A percentile compares a stretch with the other conserved stretches of the same genome.
phyloP scores from a whole-genome alignment of 2,888 invertebrate species.

The Ennomos quercinarius region DNA sequence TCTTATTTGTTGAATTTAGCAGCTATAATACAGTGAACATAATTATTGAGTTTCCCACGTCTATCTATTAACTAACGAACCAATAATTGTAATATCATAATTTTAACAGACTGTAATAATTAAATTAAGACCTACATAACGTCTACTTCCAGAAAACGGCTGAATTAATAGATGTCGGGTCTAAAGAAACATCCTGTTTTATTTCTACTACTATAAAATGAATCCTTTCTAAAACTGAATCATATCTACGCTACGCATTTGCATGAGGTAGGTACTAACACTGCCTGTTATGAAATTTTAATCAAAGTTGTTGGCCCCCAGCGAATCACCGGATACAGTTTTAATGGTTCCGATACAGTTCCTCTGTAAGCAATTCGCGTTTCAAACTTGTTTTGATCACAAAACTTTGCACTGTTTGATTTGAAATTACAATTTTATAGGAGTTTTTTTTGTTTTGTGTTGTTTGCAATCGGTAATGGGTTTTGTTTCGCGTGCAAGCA shows the following conservation, averaged over 20 bases:
- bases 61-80: no score
- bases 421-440: slow-evolving; percentile 38
- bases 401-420: slow-evolving; percentile 42
- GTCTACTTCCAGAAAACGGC: no score
- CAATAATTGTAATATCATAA: no score
- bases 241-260: slow-evolving; percentile 43
- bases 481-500: slow-evolving; percentile 34
- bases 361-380: slow-evolving; percentile 48
- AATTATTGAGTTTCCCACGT: no score
- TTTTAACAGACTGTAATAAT: no score
- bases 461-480: slow-evolving; percentile 33
- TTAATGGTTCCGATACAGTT: slow-evolving; percentile 52
- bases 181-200: no score
- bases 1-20: no score
- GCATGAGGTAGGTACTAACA: slow-evolving; percentile 55
- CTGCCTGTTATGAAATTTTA: slow-evolving; percentile 79
- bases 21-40: no score
- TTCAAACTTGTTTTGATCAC: slow-evolving; percentile 41
- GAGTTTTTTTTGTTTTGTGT: slow-evolving; percentile 35
- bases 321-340: slow-evolving; percentile 59
- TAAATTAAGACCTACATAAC: no score
- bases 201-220: no score
- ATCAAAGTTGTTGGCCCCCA: slow-evolving; percentile 76
- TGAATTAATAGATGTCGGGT: no score
- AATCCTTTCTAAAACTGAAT: neutral